A percentile compares a stretch with the other conserved stretches of the same genome.
These are phyloP conservation scores for Paramisgurnus dabryanus DNA, from an alignment of 2,113 vertebrate species.

Conservation along the genomic window DNA sequence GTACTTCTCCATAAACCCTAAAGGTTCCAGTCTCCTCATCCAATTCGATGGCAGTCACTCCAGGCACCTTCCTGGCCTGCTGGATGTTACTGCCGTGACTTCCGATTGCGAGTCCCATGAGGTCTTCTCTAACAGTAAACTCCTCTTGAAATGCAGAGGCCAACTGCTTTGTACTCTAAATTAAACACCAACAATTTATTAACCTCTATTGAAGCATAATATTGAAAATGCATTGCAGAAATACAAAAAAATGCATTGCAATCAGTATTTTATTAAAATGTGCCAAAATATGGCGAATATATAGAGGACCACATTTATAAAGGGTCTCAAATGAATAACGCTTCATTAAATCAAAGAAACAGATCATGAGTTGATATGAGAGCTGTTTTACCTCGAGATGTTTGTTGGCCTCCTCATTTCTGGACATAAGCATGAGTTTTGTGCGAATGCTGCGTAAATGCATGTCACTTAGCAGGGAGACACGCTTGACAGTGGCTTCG, in stretches of 20 bases:
- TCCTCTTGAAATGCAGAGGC: conserved; percentile 90
- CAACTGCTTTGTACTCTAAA: conserved; percentile 83
- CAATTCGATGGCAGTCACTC: conserved; percentile 87
- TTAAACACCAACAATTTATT: neutral
- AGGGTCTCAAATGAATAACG: too few species aligned
- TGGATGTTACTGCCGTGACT: conserved; percentile 92
- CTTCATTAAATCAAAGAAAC: neutral
- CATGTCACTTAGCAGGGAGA: conserved; percentile 88
- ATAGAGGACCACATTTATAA: too few species aligned
- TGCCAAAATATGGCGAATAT: too few species aligned
- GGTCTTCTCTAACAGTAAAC: conserved; percentile 83
- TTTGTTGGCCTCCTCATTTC: conserved; percentile 89
- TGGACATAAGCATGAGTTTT: conserved; percentile 85
- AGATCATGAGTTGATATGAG: neutral
- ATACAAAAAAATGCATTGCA: too few species aligned
- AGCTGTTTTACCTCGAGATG: conserved; percentile 81
- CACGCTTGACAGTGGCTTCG: conserved; percentile 84
- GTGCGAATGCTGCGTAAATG: conserved; percentile 90
- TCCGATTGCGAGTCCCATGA: conserved; percentile 90
- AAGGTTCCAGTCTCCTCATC: conserved; percentile 89
- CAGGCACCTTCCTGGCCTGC: conserved; percentile 85
- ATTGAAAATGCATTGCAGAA: too few species aligned
- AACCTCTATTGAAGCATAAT: too few species aligned
- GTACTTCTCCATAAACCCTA: conserved; percentile 87
- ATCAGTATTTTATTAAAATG: too few species aligned